Evolutionary conservation across 2,888 invertebrate species (phyloP), one percentile per base, ranked within the genome.

Genomic region (Agapostemon virescens): DNA sequence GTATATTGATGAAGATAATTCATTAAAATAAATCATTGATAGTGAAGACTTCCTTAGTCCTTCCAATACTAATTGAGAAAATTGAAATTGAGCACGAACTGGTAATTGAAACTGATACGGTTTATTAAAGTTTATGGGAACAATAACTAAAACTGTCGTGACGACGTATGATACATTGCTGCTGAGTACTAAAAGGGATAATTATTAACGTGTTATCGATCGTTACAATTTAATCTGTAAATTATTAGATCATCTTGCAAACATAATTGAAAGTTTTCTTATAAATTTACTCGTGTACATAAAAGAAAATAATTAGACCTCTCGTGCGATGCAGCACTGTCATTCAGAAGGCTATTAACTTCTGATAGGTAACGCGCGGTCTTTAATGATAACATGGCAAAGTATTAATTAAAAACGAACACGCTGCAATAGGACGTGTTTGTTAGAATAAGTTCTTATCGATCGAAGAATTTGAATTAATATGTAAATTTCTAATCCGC

Each of bases 401-500:
- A 20, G 9, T 33, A 30, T 61, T 33, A 33, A 61, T 61, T 17
- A 33, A 61, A 20, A 33, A 33, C 20, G 58, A 30, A 17, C 30
- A 30, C 30, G 20, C 9, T 11, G 17, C 15, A 15, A 26, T 55
- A 55, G 58, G 9, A 20, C 15, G 58, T 30, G 30, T 20, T 17
- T 33, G 30, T 20, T 33, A 4, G 58, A 0, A 61, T 61, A 30
- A 20, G 30, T 30, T 61, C 58, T 61, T 61, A 33, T 61, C 58
- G 30, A 30, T 30, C 58, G 7, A 33, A 15, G 58, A 61, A 61
- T 61, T 30, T 30, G 58, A 61, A 58, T 58, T 61, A 33, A 30
- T 61, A 61, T 61, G 58, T 20, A 58, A 58, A 58, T 61, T 30
- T 61, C 58, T 30, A 61, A 61, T 61, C 30, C 20, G 17, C 15